Conservation (phyloP, 2,888 invertebrate species). For the Mellilla xanthometata region DNA sequence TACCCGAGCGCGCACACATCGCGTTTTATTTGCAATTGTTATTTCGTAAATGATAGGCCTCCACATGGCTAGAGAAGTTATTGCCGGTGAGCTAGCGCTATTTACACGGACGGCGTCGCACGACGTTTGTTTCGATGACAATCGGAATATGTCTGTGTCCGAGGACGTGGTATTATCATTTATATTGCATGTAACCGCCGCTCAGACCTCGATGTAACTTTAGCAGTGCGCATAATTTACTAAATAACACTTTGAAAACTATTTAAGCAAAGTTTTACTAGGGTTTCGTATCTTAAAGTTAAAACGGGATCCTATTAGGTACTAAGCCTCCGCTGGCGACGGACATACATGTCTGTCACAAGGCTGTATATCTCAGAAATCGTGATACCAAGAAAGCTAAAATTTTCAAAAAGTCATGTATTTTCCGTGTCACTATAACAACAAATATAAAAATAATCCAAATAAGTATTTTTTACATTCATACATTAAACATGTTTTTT, state of each 20-base stretch:
- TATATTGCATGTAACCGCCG: slow-evolving; percentile 53
- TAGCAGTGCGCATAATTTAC: slow-evolving; percentile 50
- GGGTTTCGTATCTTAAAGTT: no score
- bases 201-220: slow-evolving; percentile 50
- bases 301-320: no score
- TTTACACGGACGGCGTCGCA: slow-evolving; percentile 55
- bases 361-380: no score
- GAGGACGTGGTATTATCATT: slow-evolving; percentile 59
- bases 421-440: no score
- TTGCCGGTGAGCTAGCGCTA: slow-evolving; percentile 57
- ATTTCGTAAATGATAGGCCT: slow-evolving; percentile 73
- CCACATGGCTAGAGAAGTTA: slow-evolving; percentile 63
- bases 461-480: no score
- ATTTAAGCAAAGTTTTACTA: slow-evolving; percentile 19
- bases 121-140: slow-evolving; percentile 72
- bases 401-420: no score
- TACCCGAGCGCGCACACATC: slow-evolving; percentile 45
- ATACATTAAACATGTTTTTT: no score
- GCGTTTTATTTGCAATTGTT: slow-evolving; percentile 71
- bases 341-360: no score
- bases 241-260: slow-evolving; percentile 41
- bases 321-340: no score
- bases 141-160: slow-evolving; percentile 71
- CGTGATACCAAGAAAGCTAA: no score
- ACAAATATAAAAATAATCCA: no score